A percentile compares a stretch with the other conserved stretches of the same genome.
These are phyloP conservation scores for Neoscelio sp. DNA, from an alignment of 2,888 invertebrate species.

Conservation along the genomic window DNA sequence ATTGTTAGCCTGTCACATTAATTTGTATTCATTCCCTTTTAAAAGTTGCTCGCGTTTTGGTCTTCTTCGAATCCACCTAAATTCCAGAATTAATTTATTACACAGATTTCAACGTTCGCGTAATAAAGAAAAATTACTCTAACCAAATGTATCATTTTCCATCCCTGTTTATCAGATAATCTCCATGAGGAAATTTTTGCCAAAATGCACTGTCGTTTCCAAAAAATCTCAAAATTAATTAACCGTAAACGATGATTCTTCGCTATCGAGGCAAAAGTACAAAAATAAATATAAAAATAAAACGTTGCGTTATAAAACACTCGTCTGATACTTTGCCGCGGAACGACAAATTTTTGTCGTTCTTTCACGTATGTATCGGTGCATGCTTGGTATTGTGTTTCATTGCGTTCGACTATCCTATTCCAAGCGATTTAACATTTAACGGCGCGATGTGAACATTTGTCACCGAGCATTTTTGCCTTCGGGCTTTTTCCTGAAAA, in stretches of 20 bases:
- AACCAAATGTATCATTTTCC: background rate
- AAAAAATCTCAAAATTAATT: too few species aligned
- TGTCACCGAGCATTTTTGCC: conserved; percentile 56
- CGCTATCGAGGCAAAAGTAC: too few species aligned
- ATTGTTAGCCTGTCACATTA: conserved; percentile 50
- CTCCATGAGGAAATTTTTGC: too few species aligned
- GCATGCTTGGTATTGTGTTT: conserved; percentile 22
- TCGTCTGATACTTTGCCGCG: background rate
- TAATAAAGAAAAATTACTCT: conserved; percentile 25
- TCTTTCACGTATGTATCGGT: conserved; percentile 3
- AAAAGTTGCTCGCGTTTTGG: conserved; percentile 17
- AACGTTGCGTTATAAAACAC: too few species aligned
- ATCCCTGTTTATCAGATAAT: background rate
- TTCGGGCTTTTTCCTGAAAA: conserved; percentile 47
- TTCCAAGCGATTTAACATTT: conserved; percentile 65
- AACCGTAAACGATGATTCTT: too few species aligned
- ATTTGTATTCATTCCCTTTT: conserved; percentile 25
- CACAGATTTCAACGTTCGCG: conserved; percentile 27
- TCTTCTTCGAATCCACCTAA: conserved; percentile 39
- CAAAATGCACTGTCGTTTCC: too few species aligned
- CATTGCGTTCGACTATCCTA: conserved; percentile 47
- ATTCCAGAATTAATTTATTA: conserved; percentile 41
- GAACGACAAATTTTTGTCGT: conserved; percentile 3
- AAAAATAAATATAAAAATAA: too few species aligned
- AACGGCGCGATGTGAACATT: conserved; percentile 56